A percentile compares a stretch with the other conserved stretches of the same genome.
Evolutionary conservation across 2,797 vertebrate genomes (phyloP).

Genomic region (Sebastiscus albofasciatus): DNA sequence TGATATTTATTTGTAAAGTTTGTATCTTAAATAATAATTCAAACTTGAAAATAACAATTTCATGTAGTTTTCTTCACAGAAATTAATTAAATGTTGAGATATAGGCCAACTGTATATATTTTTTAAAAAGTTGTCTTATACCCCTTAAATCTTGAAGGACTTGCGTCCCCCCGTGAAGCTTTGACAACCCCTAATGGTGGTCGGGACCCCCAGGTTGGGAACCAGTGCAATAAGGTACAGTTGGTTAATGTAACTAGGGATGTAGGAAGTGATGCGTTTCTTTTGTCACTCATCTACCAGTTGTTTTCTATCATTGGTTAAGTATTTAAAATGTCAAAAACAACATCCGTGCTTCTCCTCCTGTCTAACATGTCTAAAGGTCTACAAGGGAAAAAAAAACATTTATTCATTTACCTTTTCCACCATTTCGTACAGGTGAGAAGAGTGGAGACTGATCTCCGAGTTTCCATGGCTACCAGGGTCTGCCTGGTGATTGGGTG

Average conservation of each 20-base stretch:
- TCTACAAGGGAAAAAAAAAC: background rate
- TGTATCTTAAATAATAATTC: too few species aligned
- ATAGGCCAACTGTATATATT: too few species aligned
- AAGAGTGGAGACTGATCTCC: slow-evolving; percentile 84
- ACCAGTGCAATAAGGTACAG: background rate
- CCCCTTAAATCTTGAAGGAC: too few species aligned
- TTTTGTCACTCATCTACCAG: background rate
- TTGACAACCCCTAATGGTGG: too few species aligned
- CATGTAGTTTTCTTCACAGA: too few species aligned
- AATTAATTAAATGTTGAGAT: too few species aligned
- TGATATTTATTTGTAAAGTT: too few species aligned
- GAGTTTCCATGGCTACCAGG: slow-evolving; percentile 80
- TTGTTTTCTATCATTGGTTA: background rate
- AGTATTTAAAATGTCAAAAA: background rate
- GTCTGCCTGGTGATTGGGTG: slow-evolving; percentile 96
- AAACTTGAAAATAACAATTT: too few species aligned
- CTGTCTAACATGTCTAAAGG: background rate
- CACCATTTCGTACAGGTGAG: background rate
- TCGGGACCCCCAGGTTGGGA: too few species aligned
- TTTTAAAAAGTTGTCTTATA: accelerated
- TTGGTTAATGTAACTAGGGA: background rate
- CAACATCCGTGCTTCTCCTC: background rate
- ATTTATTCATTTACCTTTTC: background rate
- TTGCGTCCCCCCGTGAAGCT: too few species aligned
- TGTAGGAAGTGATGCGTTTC: background rate